phyloP scores from a whole-genome alignment of 2,888 invertebrate species.

The Protophormia terraenovae region DNA sequence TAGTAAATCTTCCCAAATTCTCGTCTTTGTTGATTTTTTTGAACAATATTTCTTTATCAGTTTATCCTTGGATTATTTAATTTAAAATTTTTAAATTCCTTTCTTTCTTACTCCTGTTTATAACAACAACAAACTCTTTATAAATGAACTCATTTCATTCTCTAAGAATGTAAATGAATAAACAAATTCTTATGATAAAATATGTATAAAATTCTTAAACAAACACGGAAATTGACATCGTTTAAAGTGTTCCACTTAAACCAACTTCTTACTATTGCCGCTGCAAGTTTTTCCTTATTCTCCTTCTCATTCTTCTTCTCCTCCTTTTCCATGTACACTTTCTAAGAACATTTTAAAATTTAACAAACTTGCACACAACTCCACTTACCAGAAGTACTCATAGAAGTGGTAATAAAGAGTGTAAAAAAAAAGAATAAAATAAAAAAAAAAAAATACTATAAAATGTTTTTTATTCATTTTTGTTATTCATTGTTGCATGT shows the following conservation, averaged over 20 bases:
- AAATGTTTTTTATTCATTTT: background rate
- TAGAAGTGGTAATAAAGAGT: background rate
- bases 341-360: background rate
- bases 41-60: too few relatives aligned
- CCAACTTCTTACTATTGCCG: constrained; percentile 7
- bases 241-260: constrained; percentile 63
- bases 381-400: background rate
- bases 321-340: background rate
- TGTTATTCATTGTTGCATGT: constrained; percentile 46
- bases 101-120: too few relatives aligned
- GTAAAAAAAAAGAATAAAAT: background rate
- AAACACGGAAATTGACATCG: constrained; percentile 64
- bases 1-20: too few relatives aligned
- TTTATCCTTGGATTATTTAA: too few relatives aligned
- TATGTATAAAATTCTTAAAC: constrained; percentile 40
- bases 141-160: too few relatives aligned
- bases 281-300: background rate
- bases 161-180: too few relatives aligned
- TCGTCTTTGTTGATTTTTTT: too few relatives aligned
- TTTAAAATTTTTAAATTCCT: too few relatives aligned
- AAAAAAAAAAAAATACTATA: background rate
- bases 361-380: constrained; percentile 1
- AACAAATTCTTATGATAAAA: constrained; percentile 40
- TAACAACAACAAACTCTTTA: too few relatives aligned
- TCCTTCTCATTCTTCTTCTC: background rate